Evolutionary conservation across 30 jellyfish, hydroid and myxozoan species (phyloP).

Genomic region (Calvadosia cruxmelitensis): DNA sequence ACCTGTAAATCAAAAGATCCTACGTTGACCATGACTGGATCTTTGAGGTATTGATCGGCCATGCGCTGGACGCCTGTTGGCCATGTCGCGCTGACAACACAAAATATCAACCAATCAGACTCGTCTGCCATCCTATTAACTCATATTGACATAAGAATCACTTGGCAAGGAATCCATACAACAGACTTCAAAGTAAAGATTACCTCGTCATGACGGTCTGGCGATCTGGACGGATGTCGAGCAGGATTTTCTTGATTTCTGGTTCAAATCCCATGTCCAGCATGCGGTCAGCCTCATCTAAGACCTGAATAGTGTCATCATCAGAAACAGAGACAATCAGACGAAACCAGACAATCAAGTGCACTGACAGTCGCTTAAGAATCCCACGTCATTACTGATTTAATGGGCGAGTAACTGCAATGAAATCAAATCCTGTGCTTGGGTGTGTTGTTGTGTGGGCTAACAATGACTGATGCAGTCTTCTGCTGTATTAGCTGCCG

Average conservation of each 20-base stretch:
- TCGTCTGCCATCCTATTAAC: background rate
- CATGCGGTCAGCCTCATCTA: conserved; percentile 96
- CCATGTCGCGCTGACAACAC: conserved; percentile 83
- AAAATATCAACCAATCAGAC: background rate
- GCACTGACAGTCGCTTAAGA: too few species aligned
- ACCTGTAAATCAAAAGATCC: conserved; percentile 90
- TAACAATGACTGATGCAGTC: too few species aligned
- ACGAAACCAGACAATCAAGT: too few species aligned
- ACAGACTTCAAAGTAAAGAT: background rate
- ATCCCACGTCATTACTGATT: too few species aligned
- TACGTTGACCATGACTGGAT: conserved; percentile 83
- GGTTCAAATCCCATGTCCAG: conserved; percentile 97
- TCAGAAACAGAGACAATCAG: background rate
- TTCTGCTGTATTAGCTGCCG: too few species aligned
- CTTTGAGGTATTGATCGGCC: conserved; percentile 70
- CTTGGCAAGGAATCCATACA: background rate
- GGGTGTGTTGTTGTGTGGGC: too few species aligned
- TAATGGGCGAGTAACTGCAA: too few species aligned
- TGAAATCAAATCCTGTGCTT: too few species aligned
- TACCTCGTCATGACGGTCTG: conserved; percentile 97
- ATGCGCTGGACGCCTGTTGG: conserved; percentile 93
- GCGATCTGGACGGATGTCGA: conserved; percentile 90
- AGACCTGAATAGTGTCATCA: conserved; percentile 23
- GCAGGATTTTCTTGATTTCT: conserved; percentile 63
- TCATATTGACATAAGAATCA: background rate